Evolutionary conservation across 2,888 invertebrate genomes (phyloP).

Genomic region (Gastracanthus pulcherrimus): DNA sequence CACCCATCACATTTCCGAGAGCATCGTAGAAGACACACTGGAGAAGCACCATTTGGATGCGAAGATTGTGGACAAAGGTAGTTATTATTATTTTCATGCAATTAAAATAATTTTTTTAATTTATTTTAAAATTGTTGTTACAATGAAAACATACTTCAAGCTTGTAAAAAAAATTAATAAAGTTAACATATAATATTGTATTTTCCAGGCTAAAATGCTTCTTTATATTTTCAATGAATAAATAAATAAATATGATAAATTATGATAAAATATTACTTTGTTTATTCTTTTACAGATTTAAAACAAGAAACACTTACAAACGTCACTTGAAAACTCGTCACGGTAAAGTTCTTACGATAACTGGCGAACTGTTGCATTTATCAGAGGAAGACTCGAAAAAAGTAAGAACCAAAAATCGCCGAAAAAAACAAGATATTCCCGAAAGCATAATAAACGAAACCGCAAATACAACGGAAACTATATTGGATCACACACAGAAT

Average conservation of each 20-base stretch:
- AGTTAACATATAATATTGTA: no score
- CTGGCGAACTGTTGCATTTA: constrained; percentile 77
- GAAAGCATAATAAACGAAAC: constrained; percentile 28
- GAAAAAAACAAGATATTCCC: constrained; percentile 64
- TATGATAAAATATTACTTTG: not conserved
- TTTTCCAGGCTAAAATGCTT: no score
- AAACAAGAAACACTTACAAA: constrained; percentile 82
- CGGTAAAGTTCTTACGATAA: constrained; percentile 79
- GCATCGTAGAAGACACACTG: constrained; percentile 80
- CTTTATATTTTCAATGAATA: not conserved
- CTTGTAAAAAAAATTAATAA: not conserved
- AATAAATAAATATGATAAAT: not conserved
- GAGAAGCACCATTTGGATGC: constrained; percentile 79
- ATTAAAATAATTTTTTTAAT: not conserved
- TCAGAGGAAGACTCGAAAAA: constrained; percentile 78
- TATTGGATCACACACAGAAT: constrained; percentile 13
- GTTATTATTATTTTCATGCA: not conserved
- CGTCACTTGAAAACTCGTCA: constrained; percentile 81
- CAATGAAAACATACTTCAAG: no score
- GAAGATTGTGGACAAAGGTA: constrained; percentile 77
- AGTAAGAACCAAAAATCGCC: constrained; percentile 73
- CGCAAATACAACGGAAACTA: constrained; percentile 55
- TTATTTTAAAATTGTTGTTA: not conserved
- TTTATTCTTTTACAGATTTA: constrained; percentile 75
- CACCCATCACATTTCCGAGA: constrained; percentile 82